Evolutionary conservation across 2,888 invertebrate species (phyloP).

Genomic region (Pilophorus perplexus): DNA sequence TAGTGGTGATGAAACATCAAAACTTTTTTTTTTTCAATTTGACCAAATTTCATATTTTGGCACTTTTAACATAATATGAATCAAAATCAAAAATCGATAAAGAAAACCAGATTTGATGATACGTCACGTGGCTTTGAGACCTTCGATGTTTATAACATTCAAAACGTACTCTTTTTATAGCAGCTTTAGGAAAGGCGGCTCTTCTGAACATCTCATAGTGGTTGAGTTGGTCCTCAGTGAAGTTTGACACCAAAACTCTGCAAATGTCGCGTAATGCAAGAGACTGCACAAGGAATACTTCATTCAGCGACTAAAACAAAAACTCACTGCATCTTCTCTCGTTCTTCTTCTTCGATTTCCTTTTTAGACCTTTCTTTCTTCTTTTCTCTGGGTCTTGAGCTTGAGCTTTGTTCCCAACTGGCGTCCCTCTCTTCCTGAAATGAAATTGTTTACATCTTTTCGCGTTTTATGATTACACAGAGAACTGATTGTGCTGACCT

Average conservation of each 20-base stretch:
- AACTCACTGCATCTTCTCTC: conserved; percentile 93
- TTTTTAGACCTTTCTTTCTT: conserved; percentile 68
- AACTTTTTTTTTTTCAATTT: too few relatives aligned
- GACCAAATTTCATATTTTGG: too few relatives aligned
- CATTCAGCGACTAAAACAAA: conserved; percentile 19
- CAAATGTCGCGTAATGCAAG: too few relatives aligned
- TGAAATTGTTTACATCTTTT: neutral
- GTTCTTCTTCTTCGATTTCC: conserved; percentile 89
- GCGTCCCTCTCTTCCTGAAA: conserved; percentile 19
- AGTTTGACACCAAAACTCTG: conserved; percentile 95
- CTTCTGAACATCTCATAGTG: conserved; percentile 98
- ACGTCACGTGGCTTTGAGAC: too few relatives aligned
- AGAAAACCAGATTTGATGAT: too few relatives aligned
- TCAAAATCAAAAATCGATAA: too few relatives aligned
- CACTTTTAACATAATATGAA: too few relatives aligned
- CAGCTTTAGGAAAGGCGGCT: conserved; percentile 96
- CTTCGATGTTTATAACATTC: too few relatives aligned
- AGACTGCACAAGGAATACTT: neutral
- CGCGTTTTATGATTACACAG: neutral
- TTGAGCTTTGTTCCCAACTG: conserved; percentile 9
- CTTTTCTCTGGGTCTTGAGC: conserved; percentile 41
- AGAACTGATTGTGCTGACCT: neutral
- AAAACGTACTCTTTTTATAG: conserved; percentile 76
- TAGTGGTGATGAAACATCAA: too few relatives aligned
- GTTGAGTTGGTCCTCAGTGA: conserved; percentile 96